Evolutionary conservation across 2,797 vertebrate species (phyloP).

Genomic region (Macrochelys suwanniensis): DNA sequence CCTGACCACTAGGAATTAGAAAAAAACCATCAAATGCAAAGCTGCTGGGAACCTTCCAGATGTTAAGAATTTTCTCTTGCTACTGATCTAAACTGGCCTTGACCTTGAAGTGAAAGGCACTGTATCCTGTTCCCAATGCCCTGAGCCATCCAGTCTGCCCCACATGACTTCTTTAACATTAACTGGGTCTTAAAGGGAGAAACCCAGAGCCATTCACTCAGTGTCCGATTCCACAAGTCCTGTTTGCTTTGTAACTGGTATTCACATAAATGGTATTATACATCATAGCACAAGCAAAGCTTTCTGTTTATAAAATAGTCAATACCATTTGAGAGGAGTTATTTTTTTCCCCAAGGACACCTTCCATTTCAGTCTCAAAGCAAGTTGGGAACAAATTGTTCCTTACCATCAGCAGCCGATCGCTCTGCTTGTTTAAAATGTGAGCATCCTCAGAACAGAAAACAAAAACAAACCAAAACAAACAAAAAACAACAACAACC

Average conservation of each 20-base stretch:
- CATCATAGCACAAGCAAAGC: conserved; percentile 31
- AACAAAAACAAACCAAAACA: background rate
- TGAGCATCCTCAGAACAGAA: conserved; percentile 74
- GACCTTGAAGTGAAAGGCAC: rapidly evolving
- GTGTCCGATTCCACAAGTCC: conserved; percentile 10
- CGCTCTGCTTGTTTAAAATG: conserved; percentile 76
- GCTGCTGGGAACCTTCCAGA: background rate
- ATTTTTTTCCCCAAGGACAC: conserved; percentile 70
- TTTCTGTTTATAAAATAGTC: conserved; percentile 45
- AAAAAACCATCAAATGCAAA: background rate
- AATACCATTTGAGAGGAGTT: conserved; percentile 30
- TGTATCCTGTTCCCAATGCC: background rate
- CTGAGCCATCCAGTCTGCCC: rapidly evolving
- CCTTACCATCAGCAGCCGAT: conserved; percentile 54
- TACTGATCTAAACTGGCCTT: rapidly evolving
- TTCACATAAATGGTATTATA: background rate
- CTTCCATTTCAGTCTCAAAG: conserved; percentile 65
- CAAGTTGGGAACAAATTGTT: conserved; percentile 63
- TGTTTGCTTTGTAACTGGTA: conserved; percentile 23
- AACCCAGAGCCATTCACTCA: background rate
- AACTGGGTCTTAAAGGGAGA: background rate
- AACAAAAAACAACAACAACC: background rate
- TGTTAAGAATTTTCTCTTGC: background rate
- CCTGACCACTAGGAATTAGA: background rate
- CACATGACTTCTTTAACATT: background rate